Evolutionary conservation across 2,888 invertebrate genomes (phyloP), one percentile per base, ranked within the genome.

Genomic region (Thalpophila matura): DNA sequence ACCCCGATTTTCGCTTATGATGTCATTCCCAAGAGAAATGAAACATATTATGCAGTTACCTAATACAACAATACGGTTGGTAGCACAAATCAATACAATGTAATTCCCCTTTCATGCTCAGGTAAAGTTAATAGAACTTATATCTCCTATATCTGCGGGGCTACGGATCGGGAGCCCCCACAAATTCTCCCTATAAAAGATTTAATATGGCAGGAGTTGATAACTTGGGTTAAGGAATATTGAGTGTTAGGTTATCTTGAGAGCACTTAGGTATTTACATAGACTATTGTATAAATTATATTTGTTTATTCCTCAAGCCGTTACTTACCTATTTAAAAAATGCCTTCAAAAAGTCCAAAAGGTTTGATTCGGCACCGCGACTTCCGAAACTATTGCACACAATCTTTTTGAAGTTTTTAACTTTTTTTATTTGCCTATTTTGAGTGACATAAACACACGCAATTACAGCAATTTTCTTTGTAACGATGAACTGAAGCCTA

Each of bases 111-210:
- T 54, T 43, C 65, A 26, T 27, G 38, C 9, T 9, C 26, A 46
- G 18, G 38, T 31, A 22, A 71, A 47, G 33, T 64, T 64, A 51
- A 47, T 72, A 51, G 14, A 56, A 59, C 20, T 47, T 53, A 37
- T 43, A 67, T 58, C 50, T 40, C 46, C 31, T 40, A 14, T 59
- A 59, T 38, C n/a, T 62, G 47, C 12, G 22, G 35, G 62, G 49
- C 29, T 59, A 55, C 74, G 20, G 47, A 56, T 67, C 12, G 12
- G 5, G 67, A 74, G 18, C 7, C 66, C 57, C 29, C 26, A 60
- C 57, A 74, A 77, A 74, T 74, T 67, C 62, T 27, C 14, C 6
- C 26, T 24, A 33, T 45, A 47, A 62, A 53, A 65, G 57, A 74
- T 74, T 71, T 60, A 57, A 54, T 62, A 56, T 45, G 37, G 37